Evolutionary conservation across 1,140 invertebrate genomes (phyloP), one percentile per base, ranked within the genome.

Genomic region (Pectinophora gossypiella): DNA sequence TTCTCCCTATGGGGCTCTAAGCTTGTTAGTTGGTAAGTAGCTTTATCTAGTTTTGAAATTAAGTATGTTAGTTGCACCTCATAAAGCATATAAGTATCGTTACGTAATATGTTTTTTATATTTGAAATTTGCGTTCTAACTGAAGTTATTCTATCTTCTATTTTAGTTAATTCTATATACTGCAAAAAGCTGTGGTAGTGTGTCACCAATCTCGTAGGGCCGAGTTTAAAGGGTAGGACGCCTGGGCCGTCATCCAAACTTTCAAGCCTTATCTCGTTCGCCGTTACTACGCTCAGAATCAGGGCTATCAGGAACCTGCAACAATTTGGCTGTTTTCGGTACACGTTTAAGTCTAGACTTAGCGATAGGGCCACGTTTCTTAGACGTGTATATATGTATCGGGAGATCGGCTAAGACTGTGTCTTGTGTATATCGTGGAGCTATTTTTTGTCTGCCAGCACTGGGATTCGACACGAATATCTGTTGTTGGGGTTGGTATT

Each of bases 351-450:
- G 16, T 13, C 44, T 3, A 2, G 44, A 21, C 15, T 46, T 46
- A 7, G 44, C 44, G 7, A 46, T 13, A 13, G 44, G 44, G 22
- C 44, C 44, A 4, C 13, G 4, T 13, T 46, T 46, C 13, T 16
- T 46, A 7, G 19, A 23, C 7, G 44, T 46, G 13, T 46, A 46
- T 23, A 46, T 46, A 16, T 46, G 44, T n/a, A 46, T 46, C 2
- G 44, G 44, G 7, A 46, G 13, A 16, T 46, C 21, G 7, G 44
- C 44, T 7, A 46, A 20, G 13, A 46, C 44, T 9, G 21, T 23
- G 21, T 46, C 44, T 22, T 46, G 44, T 3, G 44, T 46, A 15
- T 23, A 46, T n/a, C 44, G 5, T n/a, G 19, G 7, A 4, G 44
- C 44, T 9, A 23, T 12, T 23, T 46, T 46, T 13, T 46, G 19